Conservation (phyloP, 2,113 vertebrate species). For the Sinocyclocheilus maitianheensis region DNA sequence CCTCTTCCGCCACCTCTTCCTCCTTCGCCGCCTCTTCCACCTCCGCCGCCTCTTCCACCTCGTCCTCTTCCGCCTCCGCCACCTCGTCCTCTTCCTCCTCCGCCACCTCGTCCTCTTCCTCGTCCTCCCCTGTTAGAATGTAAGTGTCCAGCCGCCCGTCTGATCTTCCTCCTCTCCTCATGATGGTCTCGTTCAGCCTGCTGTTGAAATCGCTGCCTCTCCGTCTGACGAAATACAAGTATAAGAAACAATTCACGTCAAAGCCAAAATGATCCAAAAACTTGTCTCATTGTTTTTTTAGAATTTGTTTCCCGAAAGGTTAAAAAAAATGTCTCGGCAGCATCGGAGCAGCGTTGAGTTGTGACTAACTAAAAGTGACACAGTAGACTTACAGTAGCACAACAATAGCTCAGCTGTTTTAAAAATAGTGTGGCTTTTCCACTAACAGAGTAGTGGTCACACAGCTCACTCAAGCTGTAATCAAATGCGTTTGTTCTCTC, state of each 20-base stretch:
- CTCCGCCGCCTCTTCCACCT: constrained; percentile 48
- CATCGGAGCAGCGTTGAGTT: not conserved
- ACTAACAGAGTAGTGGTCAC: not conserved
- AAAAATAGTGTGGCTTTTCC: not conserved
- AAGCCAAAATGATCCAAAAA: not conserved
- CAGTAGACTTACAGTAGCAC: not conserved
- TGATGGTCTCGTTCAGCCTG: constrained; percentile 87
- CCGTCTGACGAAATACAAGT: constrained; percentile 75
- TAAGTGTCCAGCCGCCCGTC: constrained; percentile 86
- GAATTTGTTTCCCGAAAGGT: not conserved
- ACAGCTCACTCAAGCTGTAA: not conserved
- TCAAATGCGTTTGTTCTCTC: not conserved
- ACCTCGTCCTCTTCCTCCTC: constrained; percentile 68
- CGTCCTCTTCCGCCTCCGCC: constrained; percentile 34
- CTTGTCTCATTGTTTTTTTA: not conserved
- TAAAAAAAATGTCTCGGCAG: not conserved
- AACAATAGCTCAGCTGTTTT: not conserved
- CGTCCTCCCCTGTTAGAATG: constrained; percentile 58
- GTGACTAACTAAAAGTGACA: not conserved
- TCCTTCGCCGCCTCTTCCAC: not conserved
- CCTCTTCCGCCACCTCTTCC: not conserved
- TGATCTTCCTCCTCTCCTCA: constrained; percentile 85
- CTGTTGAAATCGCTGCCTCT: constrained; percentile 86
- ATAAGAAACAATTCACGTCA: not conserved
- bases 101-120: not conserved